phyloP scores from a whole-genome alignment of 2,888 invertebrate species.

The Bimastos eiseni region DNA sequence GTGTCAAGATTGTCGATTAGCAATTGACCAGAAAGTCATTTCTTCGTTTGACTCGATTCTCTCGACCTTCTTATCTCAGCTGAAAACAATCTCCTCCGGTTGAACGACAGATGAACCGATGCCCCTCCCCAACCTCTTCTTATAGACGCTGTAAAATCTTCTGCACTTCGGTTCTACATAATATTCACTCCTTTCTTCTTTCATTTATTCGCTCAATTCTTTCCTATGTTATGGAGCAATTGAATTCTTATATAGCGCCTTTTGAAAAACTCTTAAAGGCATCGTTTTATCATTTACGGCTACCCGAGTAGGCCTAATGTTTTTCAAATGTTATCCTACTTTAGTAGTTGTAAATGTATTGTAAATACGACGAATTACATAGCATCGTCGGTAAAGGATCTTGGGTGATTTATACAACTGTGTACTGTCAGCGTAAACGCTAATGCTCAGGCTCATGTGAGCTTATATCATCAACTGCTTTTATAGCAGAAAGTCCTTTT shows the following conservation, averaged over 20 bases:
- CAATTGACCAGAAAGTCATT: conserved; percentile 3
- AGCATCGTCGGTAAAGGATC: too few species aligned
- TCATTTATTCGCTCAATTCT: neutral
- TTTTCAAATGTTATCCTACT: too few species aligned
- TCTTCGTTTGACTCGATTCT: neutral
- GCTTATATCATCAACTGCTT: too few species aligned
- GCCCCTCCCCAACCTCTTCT: neutral
- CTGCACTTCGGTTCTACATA: neutral
- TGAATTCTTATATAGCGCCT: neutral
- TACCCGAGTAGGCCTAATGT: neutral
- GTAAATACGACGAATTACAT: too few species aligned
- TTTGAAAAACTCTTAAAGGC: neutral
- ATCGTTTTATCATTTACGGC: neutral
- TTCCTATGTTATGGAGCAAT: neutral
- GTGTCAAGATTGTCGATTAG: conserved; percentile 13
- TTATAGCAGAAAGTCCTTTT: too few species aligned
- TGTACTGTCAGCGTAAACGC: too few species aligned
- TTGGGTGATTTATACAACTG: too few species aligned
- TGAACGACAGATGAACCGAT: neutral
- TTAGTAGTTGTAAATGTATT: too few species aligned
- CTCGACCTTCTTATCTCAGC: neutral
- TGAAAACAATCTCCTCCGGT: neutral
- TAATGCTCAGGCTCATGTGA: too few species aligned
- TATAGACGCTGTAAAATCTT: neutral
- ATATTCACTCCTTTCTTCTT: neutral